Percentiles rank a stretch among this genome's conserved stretches.
These are phyloP conservation scores for Cyprinus carpio DNA, from an alignment of 2,113 vertebrate genomes.

Conservation along the genomic window DNA sequence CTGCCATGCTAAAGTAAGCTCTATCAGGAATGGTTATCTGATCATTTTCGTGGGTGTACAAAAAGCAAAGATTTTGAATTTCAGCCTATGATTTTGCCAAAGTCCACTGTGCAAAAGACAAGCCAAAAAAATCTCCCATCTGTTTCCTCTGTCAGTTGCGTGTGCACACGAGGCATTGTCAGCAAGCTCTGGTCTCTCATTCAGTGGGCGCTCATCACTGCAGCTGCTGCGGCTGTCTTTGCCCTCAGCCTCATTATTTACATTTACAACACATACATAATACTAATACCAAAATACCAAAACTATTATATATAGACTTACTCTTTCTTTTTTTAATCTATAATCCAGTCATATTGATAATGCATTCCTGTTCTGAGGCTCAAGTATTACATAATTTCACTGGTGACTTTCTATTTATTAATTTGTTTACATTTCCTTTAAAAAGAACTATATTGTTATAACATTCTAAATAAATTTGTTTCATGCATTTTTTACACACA, in stretches of 20 bases:
- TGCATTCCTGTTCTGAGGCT: neutral
- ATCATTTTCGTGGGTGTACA: neutral
- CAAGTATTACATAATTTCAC: neutral
- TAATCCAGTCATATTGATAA: neutral
- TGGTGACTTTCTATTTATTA: neutral
- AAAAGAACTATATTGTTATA: neutral
- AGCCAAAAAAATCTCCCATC: neutral
- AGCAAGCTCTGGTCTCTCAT: constrained; percentile 72
- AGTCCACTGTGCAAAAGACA: neutral
- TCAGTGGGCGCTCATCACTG: constrained; percentile 70
- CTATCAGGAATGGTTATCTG: neutral
- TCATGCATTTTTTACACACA: neutral
- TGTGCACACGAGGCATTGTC: constrained; percentile 66
- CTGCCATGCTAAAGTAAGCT: constrained; percentile 73
- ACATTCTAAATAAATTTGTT: neutral
- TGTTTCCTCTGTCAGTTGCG: constrained; percentile 65
- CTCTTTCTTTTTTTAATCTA: too few relatives aligned
- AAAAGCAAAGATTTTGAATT: neutral
- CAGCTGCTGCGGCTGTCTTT: constrained; percentile 71
- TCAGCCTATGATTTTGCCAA: neutral
- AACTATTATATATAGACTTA: too few relatives aligned
- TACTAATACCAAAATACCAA: too few relatives aligned
- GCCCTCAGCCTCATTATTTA: too few relatives aligned
- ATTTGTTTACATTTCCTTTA: neutral
- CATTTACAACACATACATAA: too few relatives aligned